Base-by-base conservation (phyloP, 35 echinoderm and acorn worm genomes). In the Eucidaris tribuloides region DNA sequence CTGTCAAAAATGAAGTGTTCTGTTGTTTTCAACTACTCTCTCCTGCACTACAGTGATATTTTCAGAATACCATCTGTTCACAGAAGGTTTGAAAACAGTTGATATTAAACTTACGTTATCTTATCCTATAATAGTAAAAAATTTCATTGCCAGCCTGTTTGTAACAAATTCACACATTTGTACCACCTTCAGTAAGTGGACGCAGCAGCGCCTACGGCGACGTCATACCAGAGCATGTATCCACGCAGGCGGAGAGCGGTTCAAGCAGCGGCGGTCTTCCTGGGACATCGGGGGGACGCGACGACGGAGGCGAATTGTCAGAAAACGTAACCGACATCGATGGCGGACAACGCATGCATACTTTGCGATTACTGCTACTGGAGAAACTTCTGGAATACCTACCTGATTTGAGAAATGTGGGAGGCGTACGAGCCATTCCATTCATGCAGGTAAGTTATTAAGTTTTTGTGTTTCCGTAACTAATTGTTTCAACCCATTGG, bases 391-490 rank as follows among this genome's bases (percentile, higher is more conserved):
- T 99, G 45, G 86, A 93, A 71, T 92, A 90, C 82, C 78, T 99
- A 54, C 96, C 96, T 36, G 96, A 99, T 31, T 80, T 93, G 17
- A 87, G 96, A 83, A 79, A 87, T 64, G 96, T 99, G 0, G 96
- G 96, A 42, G 96, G 96, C 31, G 94, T 99, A 19, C 80, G 96
- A 13, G 96, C 96, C 44, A 99, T 99, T 56, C 96, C 90, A 79
- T 99, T 93, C 48, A 99, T 99, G 96, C 96, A 99, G 96, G 96
- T 93, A 58, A 74, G 83, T 30, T n/a, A n/a, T n/a, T n/a, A n/a
- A n/a, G n/a, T n/a, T n/a, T n/a, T n/a, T n/a, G n/a, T n/a, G n/a
- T n/a, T n/a, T n/a, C n/a, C n/a, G n/a, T n/a, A n/a, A n/a, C n/a
- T n/a, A n/a, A n/a, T n/a, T n/a, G n/a, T n/a, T n/a, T n/a, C n/a